Percentiles rank a stretch among this genome's conserved stretches.
Conservation (phyloP, 2,113 vertebrate genomes). For the Leptosomus discolor region DNA sequence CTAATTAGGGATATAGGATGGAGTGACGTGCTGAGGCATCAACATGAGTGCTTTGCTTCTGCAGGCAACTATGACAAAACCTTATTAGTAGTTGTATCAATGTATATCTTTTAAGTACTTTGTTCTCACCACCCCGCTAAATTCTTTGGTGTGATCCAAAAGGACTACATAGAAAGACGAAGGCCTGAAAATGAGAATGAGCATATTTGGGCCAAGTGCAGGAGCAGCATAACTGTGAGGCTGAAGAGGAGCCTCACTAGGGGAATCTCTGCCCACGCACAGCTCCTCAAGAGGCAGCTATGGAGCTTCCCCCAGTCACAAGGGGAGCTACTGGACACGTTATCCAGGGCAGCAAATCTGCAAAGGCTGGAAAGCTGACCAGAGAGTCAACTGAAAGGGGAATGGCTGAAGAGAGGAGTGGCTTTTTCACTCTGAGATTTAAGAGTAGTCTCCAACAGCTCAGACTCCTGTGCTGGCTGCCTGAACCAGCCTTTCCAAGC, state of each 20-base stretch:
- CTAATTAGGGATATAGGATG: not conserved
- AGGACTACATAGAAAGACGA: not conserved
- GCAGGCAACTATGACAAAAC: not conserved
- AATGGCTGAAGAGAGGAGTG: not conserved
- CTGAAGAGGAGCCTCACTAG: not conserved
- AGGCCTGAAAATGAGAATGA: not conserved
- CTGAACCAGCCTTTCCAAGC: not conserved
- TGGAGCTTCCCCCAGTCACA: not conserved
- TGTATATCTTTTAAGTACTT: not conserved
- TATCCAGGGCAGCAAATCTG: not conserved
- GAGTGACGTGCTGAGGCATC: not conserved
- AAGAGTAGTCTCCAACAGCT: not conserved
- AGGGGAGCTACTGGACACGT: not conserved
- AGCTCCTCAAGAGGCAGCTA: rapidly evolving
- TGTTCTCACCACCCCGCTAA: not conserved
- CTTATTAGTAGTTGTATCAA: not conserved
- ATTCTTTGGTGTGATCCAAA: not conserved
- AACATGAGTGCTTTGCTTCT: not conserved
- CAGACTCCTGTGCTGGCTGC: not conserved
- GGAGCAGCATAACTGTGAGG: not conserved
- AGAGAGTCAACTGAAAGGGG: not conserved
- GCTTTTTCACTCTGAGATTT: not conserved
- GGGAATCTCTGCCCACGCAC: not conserved
- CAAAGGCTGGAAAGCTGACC: not conserved
- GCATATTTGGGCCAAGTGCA: not conserved